Conservation (phyloP, 2,888 invertebrate species). For the Mylabris sibirica region DNA sequence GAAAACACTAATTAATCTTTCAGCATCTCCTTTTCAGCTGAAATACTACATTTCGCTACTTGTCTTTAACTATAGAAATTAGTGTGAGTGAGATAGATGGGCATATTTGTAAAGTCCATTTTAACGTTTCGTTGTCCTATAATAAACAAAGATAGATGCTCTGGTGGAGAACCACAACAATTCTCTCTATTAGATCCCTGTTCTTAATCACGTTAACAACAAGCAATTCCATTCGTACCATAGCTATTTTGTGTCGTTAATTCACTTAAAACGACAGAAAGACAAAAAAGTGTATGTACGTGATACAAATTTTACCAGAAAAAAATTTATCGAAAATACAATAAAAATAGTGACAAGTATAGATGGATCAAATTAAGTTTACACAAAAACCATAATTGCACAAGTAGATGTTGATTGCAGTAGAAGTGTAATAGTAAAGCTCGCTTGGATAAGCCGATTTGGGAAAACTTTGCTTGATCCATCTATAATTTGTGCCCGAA, state of each 20-base stretch:
- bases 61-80: neutral
- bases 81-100: neutral
- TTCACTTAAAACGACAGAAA: conserved; percentile 32
- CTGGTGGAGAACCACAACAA: conserved; percentile 10
- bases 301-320: neutral
- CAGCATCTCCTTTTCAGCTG: neutral
- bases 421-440: too few species aligned
- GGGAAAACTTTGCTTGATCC: too few species aligned
- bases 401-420: too few species aligned
- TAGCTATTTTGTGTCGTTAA: conserved; percentile 28
- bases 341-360: neutral
- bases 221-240: conserved; percentile 38
- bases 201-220: conserved; percentile 35
- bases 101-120: neutral
- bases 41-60: neutral
- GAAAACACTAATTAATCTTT: neutral
- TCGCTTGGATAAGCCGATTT: too few species aligned
- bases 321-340: neutral
- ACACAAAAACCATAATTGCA: too few species aligned
- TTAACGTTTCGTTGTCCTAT: neutral
- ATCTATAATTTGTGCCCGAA: too few species aligned
- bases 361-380: too few species aligned
- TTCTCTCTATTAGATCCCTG: conserved; percentile 26
- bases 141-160: neutral
- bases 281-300: neutral